Evolutionary conservation across 2,113 vertebrate genomes (phyloP).

Genomic region (Polyodon spathula): DNA sequence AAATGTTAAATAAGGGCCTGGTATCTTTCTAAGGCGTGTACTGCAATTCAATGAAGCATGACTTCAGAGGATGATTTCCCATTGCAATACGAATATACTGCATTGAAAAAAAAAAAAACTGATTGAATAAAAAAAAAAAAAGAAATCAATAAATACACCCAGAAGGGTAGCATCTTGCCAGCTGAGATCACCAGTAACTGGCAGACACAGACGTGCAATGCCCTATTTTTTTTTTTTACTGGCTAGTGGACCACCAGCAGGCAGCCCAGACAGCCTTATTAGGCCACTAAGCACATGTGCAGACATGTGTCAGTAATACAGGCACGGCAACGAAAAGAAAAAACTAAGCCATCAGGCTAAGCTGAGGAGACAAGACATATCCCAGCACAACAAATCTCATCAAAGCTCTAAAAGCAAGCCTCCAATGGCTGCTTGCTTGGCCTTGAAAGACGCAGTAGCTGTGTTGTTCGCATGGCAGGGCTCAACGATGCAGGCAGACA

Average conservation of each 20-base stretch:
- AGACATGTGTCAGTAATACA: constrained; percentile 24
- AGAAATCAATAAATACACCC: not conserved
- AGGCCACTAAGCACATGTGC: constrained; percentile 27
- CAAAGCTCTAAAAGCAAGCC: constrained; percentile 22
- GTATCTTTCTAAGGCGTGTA: too few relatives aligned
- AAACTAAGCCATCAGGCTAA: constrained; percentile 12
- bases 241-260: constrained; percentile 34
- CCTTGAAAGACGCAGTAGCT: constrained; percentile 17
- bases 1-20: too few relatives aligned
- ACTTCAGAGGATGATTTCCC: too few relatives aligned
- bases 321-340: constrained; percentile 21
- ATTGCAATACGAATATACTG: too few relatives aligned
- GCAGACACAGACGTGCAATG: not conserved
- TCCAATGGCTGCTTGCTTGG: constrained; percentile 8
- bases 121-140: too few relatives aligned
- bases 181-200: constrained; percentile 19
- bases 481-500: too few relatives aligned
- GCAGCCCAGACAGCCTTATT: constrained; percentile 15
- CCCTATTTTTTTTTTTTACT: constrained; percentile 27
- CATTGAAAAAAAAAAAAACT: not conserved
- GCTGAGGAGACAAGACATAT: constrained; percentile 20
- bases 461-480: too few relatives aligned
- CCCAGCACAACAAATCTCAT: constrained; percentile 33
- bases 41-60: too few relatives aligned
- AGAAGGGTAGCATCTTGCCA: constrained; percentile 14